A percentile compares a stretch with the other conserved stretches of the same genome.
Conservation (phyloP, 2,797 vertebrate species). For the Eulemur albifrons region DNA sequence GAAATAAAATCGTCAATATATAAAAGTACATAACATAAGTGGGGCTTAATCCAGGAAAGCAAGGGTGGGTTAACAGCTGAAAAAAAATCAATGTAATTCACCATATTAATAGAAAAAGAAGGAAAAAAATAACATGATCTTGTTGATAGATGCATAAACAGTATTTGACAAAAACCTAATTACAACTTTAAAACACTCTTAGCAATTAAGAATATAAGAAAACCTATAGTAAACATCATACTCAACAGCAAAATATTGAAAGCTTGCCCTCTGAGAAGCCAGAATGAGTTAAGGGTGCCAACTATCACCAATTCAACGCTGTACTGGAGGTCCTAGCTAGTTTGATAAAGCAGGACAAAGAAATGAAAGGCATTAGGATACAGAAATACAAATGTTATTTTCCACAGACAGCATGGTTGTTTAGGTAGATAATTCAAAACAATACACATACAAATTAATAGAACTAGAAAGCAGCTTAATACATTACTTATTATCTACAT, state of each 20-base stretch:
- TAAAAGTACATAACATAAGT: not conserved
- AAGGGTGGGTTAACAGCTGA: not conserved
- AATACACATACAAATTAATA: not conserved
- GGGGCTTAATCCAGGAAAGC: not conserved
- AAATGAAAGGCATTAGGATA: not conserved
- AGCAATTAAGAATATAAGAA: not conserved
- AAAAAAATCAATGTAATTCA: not conserved
- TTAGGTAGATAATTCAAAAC: constrained; percentile 12
- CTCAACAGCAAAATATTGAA: constrained; percentile 10
- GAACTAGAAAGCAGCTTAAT: not conserved
- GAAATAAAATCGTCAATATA: not conserved
- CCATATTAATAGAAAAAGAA: constrained; percentile 11
- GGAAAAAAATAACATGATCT: not conserved
- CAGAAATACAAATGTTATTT: constrained; percentile 16
- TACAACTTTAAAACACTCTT: not conserved
- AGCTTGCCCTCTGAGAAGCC: not conserved
- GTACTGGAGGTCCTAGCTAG: not conserved
- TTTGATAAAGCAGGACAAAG: not conserved
- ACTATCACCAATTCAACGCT: not conserved
- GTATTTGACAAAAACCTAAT: not conserved
- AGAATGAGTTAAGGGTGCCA: not conserved
- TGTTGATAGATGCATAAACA: not conserved
- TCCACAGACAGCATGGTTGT: not conserved
- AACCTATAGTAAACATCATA: not conserved
- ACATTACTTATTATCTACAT: not conserved